Evolutionary conservation across 2,797 vertebrate species (phyloP).

Genomic region (Pseudomugil tenellus): DNA sequence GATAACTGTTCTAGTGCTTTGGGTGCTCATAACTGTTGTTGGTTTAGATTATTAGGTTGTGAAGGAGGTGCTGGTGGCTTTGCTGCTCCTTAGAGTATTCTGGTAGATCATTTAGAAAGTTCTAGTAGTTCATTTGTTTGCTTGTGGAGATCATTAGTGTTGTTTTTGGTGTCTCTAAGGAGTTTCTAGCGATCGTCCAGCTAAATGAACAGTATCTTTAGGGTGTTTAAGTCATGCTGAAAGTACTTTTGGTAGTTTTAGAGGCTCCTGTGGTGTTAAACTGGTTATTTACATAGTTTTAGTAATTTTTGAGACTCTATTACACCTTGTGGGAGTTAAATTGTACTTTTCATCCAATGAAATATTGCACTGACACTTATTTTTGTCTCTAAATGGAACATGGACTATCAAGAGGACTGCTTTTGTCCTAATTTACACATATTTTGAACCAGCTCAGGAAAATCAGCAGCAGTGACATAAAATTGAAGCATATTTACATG

Average conservation of each 20-base stretch:
- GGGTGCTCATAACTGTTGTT: background rate
- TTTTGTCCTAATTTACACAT: background rate
- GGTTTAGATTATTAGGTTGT: background rate
- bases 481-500: background rate
- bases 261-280: background rate
- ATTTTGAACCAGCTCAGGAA: background rate
- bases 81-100: background rate
- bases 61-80: background rate
- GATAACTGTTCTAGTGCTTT: background rate
- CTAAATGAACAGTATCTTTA: background rate
- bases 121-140: background rate
- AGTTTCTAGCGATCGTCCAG: background rate
- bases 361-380: background rate
- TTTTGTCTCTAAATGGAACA: background rate
- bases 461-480: background rate
- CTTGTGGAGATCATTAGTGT: background rate
- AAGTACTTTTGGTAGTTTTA: background rate
- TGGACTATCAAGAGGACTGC: background rate
- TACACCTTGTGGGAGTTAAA: background rate
- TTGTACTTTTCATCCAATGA: background rate
- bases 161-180: background rate
- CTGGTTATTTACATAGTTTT: background rate
- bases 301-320: background rate
- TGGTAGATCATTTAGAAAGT: background rate
- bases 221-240: background rate